Conservation (phyloP, 2,113 vertebrate species). For the Leptocoma aspasia region DNA sequence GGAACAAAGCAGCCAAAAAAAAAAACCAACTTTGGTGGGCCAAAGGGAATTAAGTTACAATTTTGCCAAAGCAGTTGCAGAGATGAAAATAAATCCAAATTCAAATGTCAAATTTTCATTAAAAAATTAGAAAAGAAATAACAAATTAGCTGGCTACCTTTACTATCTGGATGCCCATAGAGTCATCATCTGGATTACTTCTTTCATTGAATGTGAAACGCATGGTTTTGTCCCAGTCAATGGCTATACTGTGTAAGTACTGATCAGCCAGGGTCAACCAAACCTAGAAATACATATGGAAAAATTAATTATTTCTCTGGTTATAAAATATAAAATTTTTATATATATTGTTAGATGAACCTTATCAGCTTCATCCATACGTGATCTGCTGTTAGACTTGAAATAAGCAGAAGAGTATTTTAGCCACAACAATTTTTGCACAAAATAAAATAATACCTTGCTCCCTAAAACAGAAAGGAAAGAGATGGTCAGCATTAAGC, state of each 20-base stretch:
- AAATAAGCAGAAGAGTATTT: not conserved
- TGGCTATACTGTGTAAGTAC: constrained; percentile 94
- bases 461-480: not conserved
- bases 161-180: constrained; percentile 97
- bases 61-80: not conserved
- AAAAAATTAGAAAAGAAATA: not conserved
- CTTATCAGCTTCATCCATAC: not conserved
- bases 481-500: not conserved
- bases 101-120: not conserved
- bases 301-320: not conserved
- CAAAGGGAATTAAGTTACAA: not conserved
- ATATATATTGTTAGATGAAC: not conserved
- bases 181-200: constrained; percentile 97
- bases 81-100: not conserved
- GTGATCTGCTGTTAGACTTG: not conserved
- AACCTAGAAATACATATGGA: constrained; percentile 75
- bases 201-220: constrained; percentile 97
- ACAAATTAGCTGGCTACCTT: constrained; percentile 78
- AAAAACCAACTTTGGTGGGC: not conserved
- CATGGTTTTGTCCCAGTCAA: constrained; percentile 98
- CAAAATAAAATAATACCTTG: not conserved
- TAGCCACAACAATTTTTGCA: not conserved
- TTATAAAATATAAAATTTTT: not conserved
- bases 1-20: not conserved
- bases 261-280: constrained; percentile 96